Evolutionary conservation across 2,113 vertebrate genomes (phyloP).

Genomic region (Hippoglossus stenolepis): DNA sequence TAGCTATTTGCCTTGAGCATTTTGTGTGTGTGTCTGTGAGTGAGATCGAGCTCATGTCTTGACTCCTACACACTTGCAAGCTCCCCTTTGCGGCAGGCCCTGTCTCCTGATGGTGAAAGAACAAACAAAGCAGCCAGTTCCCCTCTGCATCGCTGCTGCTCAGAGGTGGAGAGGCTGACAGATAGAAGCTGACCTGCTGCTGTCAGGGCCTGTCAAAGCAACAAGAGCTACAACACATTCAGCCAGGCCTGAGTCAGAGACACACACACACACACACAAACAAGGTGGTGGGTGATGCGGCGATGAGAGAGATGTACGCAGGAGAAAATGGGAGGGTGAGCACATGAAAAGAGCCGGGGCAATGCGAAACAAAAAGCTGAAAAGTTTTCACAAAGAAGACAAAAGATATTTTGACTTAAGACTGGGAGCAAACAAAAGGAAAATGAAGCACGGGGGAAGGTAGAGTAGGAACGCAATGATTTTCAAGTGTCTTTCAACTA

Average conservation of each 20-base stretch:
- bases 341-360: too few relatives aligned
- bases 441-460: too few relatives aligned
- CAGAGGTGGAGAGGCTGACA: slow-evolving; percentile 57
- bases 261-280: slow-evolving; percentile 1
- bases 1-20: background rate
- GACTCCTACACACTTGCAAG: slow-evolving; percentile 30
- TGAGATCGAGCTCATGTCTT: slow-evolving; percentile 17
- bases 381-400: too few relatives aligned
- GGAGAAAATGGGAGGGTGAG: background rate
- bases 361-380: background rate
- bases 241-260: slow-evolving; percentile 43
- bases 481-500: too few relatives aligned
- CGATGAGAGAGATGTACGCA: slow-evolving; percentile 14
- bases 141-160: slow-evolving; percentile 41
- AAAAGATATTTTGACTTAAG: too few relatives aligned
- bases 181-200: slow-evolving; percentile 62
- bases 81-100: slow-evolving; percentile 34
- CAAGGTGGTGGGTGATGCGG: slow-evolving; percentile 6
- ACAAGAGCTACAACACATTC: slow-evolving; percentile 50
- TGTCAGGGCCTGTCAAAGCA: slow-evolving; percentile 64
- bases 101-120: slow-evolving; percentile 55
- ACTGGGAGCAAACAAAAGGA: too few relatives aligned
- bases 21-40: background rate
- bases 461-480: too few relatives aligned
- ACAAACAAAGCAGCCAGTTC: slow-evolving; percentile 58